Evolutionary conservation across 2,113 vertebrate genomes (phyloP), one percentile per base, ranked within the genome.

Genomic region (Hemichromis elongatus): DNA sequence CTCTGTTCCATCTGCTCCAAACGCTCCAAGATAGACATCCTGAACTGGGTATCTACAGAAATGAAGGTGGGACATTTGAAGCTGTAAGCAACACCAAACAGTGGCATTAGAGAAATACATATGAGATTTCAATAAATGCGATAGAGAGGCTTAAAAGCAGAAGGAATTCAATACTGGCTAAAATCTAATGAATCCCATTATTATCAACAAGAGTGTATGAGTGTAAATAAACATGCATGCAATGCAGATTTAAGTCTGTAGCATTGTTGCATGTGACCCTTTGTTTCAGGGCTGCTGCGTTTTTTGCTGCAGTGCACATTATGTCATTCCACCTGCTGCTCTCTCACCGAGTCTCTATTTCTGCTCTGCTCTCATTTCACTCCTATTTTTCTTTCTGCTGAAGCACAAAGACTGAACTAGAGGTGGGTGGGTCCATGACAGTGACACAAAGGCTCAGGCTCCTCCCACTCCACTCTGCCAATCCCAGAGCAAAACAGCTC

Each of bases 1-100:
- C 98, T 96, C 95, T 98, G 96, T 91, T 99, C 98, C 98, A 99
- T 99, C 94, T 99, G 98, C 96, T 99, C 98, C 90, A 99, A 96
- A 14, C 98, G 97, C 91, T 99, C 98, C 94, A 99, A 94, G 96
- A 99, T 99, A 84, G 98, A 99, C 98, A 99, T 99, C 95, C 98
- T 98, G 97, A 99, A 99, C 92, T 99, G 98, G 95, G 99, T 99
- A 94, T 99, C 98, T 99, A 84, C 80, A 88, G 84, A 45, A 77
- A 84, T n/a, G 68, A 83, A 93, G 57, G 77, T 82, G 77, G 66
- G 5, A 93, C 26, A 89, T 6, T 52, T 7, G 52, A 47, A 40
- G 59, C 40, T 73, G 45, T 79, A 50, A 80, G 54, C 66, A 61
- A 24, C 19, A 3, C 13, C 40, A 28, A 42, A 21, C 50, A 33